Percentiles rank a stretch among this genome's conserved stretches.
Conservation (phyloP, 2,113 vertebrate species). For the Lophura nycthemera region DNA sequence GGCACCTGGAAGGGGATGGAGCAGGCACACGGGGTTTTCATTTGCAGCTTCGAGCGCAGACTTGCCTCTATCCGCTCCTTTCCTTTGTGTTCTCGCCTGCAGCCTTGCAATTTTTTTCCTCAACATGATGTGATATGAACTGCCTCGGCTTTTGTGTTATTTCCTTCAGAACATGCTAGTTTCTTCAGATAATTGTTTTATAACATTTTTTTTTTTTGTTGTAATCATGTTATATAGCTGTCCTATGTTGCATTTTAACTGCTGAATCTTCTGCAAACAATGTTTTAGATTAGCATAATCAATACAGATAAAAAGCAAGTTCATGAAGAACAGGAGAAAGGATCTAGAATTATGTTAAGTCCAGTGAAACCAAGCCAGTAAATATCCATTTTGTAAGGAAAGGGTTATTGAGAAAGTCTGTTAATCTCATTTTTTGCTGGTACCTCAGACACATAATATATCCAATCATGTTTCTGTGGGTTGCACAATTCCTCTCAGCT, state of each 20-base stretch:
- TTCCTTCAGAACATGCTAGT: not conserved
- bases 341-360: not conserved
- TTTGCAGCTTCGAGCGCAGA: no score
- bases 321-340: not conserved
- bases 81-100: no score
- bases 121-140: no score
- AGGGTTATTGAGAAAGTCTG: not conserved
- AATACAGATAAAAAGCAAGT: not conserved
- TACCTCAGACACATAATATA: not conserved
- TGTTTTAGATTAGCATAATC: not conserved
- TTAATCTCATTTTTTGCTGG: not conserved
- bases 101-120: no score
- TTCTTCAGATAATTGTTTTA: not conserved
- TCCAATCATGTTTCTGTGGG: not conserved
- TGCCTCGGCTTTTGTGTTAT: no score
- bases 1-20: no score
- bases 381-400: not conserved
- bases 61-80: no score
- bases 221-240: not conserved
- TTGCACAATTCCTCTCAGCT: not conserved
- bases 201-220: not conserved
- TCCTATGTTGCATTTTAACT: not conserved
- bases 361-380: not conserved
- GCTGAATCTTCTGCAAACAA: not conserved
- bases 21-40: no score